These are phyloP conservation scores for Oreochromis aureus DNA, from an alignment of 2,113 vertebrate species.

Conservation along the genomic window DNA sequence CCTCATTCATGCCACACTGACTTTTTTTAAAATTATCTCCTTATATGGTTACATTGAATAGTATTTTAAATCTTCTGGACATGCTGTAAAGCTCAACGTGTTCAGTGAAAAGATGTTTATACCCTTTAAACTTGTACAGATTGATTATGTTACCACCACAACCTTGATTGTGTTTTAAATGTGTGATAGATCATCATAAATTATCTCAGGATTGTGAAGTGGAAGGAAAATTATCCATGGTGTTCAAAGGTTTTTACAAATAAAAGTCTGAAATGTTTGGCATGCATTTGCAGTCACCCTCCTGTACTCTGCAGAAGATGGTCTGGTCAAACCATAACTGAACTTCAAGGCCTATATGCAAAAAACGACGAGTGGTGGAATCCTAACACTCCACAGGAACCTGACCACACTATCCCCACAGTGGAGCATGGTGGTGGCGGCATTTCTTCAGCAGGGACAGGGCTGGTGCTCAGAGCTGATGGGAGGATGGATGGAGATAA, in stretches of 20 bases:
- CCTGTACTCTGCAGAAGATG: background rate
- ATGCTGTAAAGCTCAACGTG: background rate
- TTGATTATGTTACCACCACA: background rate
- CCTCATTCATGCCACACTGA: fast-evolving
- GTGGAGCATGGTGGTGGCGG: background rate
- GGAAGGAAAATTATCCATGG: background rate
- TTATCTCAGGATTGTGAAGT: background rate
- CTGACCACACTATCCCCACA: background rate
- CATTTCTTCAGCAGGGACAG: background rate
- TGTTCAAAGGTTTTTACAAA: background rate
- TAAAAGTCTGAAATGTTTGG: background rate
- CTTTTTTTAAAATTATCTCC: background rate
- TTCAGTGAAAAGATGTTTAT: fast-evolving
- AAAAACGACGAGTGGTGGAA: background rate
- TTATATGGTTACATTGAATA: fast-evolving
- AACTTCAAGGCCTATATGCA: background rate
- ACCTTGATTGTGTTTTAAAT: background rate
- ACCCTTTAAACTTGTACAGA: fast-evolving
- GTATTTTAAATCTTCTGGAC: background rate
- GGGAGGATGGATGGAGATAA: fast-evolving
- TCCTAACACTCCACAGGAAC: background rate
- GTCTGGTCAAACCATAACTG: background rate
- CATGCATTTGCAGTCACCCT: background rate
- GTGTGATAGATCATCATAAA: background rate
- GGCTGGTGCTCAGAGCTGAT: background rate